Evolutionary conservation across 2,797 vertebrate species (phyloP), one percentile per base, ranked within the genome.

Genomic region (Nasua narica): DNA sequence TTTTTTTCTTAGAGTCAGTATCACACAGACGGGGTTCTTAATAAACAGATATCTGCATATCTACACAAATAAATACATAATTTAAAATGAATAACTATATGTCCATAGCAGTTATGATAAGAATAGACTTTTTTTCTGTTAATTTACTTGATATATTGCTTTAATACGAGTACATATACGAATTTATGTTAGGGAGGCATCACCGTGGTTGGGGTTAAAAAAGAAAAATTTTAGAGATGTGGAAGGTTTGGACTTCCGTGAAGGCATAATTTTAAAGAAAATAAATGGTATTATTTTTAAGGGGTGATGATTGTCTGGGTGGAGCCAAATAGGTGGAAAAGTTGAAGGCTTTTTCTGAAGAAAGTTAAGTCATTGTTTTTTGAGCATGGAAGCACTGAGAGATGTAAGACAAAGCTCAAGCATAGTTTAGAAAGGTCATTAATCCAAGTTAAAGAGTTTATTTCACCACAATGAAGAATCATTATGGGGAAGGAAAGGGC

Each of bases 401-500:
- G 35, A 91, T 50, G 1, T 58, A 83, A 93, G 54, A 77, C 37
- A 25, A 46, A 29, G 3, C 11, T 91, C 13, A 89, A 69, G 37
- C 23, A 50, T 43, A 48, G 35, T 90, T 93, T 76, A 91, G 84
- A 87, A 92, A 77, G 70, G 35, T 84, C 81, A 79, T 84, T 93
- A 83, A 96, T 95, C 21, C 46, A 81, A 79, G 58, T 93, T 93
- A 93, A 94, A 86, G 35, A 72, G 50, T 83, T 79, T 94, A 79
- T 74, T 96, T 91, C 14, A 77, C 27, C 25, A 48, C 15, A 69
- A 70, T 87, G 19, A 95, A 94, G 69, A 90, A 83, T 87, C 56
- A 87, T 48, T 81, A 81, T 0, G 8, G 21, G 10, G 23, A 43
- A 81, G 29, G 32, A 90, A 81, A 88, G 14, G 50, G 37, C 27